A percentile compares a stretch with the other conserved stretches of the same genome.
Evolutionary conservation across 2,113 vertebrate species (phyloP).

Genomic region (Crotalus horridus): DNA sequence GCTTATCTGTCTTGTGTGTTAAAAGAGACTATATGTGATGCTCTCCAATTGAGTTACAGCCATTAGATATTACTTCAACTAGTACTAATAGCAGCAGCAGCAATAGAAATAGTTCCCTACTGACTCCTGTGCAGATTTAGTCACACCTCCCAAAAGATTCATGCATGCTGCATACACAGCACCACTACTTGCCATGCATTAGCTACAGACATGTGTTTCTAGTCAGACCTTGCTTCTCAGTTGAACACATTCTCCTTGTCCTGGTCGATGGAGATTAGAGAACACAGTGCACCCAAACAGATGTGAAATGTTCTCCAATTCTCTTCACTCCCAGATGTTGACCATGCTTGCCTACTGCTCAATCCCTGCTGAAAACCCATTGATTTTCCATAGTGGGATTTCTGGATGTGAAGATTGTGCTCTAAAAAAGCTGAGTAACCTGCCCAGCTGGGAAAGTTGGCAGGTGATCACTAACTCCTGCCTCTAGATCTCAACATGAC

Average conservation of each 20-base stretch:
- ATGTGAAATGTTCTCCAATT: neutral
- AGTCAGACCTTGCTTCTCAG: neutral
- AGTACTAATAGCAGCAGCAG: neutral
- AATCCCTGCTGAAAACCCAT: neutral
- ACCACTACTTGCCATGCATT: neutral
- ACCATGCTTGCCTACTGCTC: neutral
- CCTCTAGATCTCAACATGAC: neutral
- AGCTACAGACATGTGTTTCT: neutral
- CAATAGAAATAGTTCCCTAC: neutral
- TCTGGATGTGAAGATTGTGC: neutral
- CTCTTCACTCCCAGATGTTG: neutral
- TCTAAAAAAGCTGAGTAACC: neutral
- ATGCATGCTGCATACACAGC: neutral
- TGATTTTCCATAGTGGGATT: neutral
- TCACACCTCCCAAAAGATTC: neutral
- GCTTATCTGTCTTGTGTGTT: neutral
- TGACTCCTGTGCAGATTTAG: neutral
- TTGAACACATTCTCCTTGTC: neutral
- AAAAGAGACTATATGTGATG: neutral
- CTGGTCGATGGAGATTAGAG: neutral
- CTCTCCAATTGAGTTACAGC: neutral
- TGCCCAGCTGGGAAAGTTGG: neutral
- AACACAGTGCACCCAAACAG: neutral
- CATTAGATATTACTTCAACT: neutral
- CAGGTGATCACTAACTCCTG: neutral